phyloP scores from a whole-genome alignment of 2,888 invertebrate genomes.

The Amphipoea oculea region DNA sequence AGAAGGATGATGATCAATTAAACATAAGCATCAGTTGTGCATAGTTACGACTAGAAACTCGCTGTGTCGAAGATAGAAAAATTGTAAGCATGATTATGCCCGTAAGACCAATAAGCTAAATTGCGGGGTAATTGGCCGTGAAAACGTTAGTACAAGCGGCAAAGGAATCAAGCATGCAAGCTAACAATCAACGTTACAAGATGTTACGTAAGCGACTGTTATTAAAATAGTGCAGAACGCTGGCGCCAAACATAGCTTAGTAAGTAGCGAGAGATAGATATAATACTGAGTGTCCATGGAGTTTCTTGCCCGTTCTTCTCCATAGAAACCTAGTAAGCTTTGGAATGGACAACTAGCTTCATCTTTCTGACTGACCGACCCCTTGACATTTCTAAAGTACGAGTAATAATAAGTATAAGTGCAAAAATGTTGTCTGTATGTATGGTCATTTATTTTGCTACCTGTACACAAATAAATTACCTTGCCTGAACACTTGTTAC shows the following conservation, averaged over 20 bases:
- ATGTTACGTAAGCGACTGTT: neutral
- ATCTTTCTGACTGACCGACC: no score
- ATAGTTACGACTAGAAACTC: neutral
- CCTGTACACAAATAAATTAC: neutral
- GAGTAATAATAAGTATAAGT: no score
- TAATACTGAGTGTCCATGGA: no score
- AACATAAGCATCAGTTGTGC: neutral
- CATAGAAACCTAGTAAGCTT: no score
- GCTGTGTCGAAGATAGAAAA: neutral
- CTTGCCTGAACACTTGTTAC: neutral
- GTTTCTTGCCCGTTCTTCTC: no score
- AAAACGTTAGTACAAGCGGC: constrained; percentile 10
- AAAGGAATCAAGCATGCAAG: neutral
- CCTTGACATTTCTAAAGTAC: no score
- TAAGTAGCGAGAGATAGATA: neutral
- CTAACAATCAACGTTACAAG: constrained; percentile 4
- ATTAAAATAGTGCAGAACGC: neutral
- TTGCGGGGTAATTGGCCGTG: constrained; percentile 34
- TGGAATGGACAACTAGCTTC: no score
- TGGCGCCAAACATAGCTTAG: neutral
- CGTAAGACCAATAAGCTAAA: constrained; percentile 11
- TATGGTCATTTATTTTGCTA: neutral
- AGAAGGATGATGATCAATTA: neutral
- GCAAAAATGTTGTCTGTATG: neutral
- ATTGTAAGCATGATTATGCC: constrained; percentile 8